Evolutionary conservation across 2,888 invertebrate species (phyloP), one percentile per base, ranked within the genome.

Genomic region (Microctonus brassicae): DNA sequence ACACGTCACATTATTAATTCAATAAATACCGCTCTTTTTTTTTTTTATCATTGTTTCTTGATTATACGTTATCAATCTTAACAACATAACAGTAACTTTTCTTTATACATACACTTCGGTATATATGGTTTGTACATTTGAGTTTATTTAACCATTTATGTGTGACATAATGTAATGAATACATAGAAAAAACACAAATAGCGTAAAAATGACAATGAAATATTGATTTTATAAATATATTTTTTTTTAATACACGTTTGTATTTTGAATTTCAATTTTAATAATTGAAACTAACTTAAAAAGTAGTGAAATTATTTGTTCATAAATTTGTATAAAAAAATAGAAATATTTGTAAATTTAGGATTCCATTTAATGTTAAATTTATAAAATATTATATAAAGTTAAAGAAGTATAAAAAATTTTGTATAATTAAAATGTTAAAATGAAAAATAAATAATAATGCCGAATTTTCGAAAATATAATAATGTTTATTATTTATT

Each of bases 401-500:
- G 69, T 29, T 2, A 17, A 2, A 17, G 17, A 17, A 47, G 2
- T 39, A 39, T 70, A 63, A 68, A 72, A 76, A 74, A 73, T 58
- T 58, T 34, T 9, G 10, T 3, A 7, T 33, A n/a, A 58, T 58
- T 29, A 9, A 29, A 24, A 9, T n/a, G 58, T 29, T 34, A 26
- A 74, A 74, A 75, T 75, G 79, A 73, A 67, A 63, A 71, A 70
- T 52, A 53, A 33, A 61, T 39, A 20, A 24, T 33, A 67, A 65
- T 34, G 52, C 67, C 71, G 64, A 73, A 71, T 69, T 86, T 80
- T 47, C 20, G 84, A 86, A 86, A 86, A 86, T 86, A 85, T 86
- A 85, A 80, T 84, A 82, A 85, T 83, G 80, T 85, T 86, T 85
- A 83, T 83, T 79, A 29, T 29, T 26, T 1, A n/a, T n/a, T n/a